Conservation (phyloP, 1,140 invertebrate genomes). For the Ceratina japonica region DNA sequence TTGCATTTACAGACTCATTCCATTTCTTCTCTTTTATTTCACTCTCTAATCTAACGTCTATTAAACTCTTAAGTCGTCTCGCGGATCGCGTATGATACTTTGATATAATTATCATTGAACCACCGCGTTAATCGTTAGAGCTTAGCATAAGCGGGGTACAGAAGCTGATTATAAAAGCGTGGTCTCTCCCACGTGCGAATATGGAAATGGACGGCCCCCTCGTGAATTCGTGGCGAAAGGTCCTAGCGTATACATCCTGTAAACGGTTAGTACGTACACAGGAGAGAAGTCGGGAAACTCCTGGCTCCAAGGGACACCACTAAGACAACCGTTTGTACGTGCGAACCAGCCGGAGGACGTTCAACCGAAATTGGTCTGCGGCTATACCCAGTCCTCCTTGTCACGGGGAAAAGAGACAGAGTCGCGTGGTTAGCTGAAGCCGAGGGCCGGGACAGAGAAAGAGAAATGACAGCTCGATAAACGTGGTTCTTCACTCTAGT, state of each 20-base stretch:
- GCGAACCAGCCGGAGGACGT: constrained; percentile 43
- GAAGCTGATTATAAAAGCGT: constrained; percentile 32
- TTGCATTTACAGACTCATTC: too few relatives aligned
- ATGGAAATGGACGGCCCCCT: constrained; percentile 48
- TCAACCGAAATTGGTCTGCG: constrained; percentile 56
- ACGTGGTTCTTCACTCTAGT: not conserved
- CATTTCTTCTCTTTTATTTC: too few relatives aligned
- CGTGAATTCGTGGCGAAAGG: constrained; percentile 42
- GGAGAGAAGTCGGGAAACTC: constrained; percentile 18
- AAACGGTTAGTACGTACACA: constrained; percentile 24
- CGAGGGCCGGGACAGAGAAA: not conserved
- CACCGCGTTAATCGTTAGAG: constrained; percentile 23
- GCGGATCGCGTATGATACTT: too few relatives aligned
- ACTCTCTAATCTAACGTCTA: too few relatives aligned
- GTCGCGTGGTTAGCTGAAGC: not conserved
- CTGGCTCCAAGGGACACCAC: constrained; percentile 47
- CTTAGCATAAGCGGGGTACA: constrained; percentile 10
- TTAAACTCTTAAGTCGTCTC: too few relatives aligned
- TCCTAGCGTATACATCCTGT: constrained; percentile 27
- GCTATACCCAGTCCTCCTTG: constrained; percentile 44
- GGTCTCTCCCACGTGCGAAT: constrained; percentile 11
- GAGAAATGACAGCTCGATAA: not conserved
- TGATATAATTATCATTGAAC: not conserved
- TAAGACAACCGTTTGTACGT: constrained; percentile 49
- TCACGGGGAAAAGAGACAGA: not conserved